phyloP scores from a whole-genome alignment of 2,888 invertebrate species.

The Caenorhabditis sp. region DNA sequence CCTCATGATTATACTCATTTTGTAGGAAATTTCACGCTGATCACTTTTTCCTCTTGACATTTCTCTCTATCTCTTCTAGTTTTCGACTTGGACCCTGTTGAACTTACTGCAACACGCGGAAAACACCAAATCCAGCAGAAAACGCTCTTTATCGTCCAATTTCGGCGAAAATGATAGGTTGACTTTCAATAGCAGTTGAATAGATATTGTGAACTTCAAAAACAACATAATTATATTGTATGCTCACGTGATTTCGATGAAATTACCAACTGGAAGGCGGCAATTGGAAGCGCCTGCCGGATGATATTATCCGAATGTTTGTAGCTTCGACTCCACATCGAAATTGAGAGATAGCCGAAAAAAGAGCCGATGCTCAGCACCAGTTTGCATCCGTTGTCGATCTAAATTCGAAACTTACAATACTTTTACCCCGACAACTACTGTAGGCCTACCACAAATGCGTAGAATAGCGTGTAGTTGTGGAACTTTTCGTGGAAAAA shows the following conservation, averaged over 20 bases:
- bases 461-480: neutral
- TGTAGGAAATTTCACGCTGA: too few species aligned
- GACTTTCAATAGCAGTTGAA: constrained; percentile 2
- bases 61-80: neutral
- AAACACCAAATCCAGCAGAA: constrained; percentile 17
- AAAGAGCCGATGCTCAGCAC: constrained; percentile 2
- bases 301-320: constrained; percentile 6
- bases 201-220: constrained; percentile 6
- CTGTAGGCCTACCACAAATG: neutral
- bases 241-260: neutral
- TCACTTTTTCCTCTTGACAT: too few species aligned
- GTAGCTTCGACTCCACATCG: neutral
- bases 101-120: constrained; percentile 18
- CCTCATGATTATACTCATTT: too few species aligned
- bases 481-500: too few species aligned
- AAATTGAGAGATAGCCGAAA: constrained; percentile 9
- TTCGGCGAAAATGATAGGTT: neutral
- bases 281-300: constrained; percentile 41
- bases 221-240: neutral
- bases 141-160: constrained; percentile 1
- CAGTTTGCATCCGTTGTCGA: neutral
- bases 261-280: constrained; percentile 29
- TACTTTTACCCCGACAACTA: neutral
- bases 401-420: neutral
- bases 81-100: too few species aligned